phyloP scores from a whole-genome alignment of 2,113 vertebrate genomes.

The Hippoglossus stenolepis region DNA sequence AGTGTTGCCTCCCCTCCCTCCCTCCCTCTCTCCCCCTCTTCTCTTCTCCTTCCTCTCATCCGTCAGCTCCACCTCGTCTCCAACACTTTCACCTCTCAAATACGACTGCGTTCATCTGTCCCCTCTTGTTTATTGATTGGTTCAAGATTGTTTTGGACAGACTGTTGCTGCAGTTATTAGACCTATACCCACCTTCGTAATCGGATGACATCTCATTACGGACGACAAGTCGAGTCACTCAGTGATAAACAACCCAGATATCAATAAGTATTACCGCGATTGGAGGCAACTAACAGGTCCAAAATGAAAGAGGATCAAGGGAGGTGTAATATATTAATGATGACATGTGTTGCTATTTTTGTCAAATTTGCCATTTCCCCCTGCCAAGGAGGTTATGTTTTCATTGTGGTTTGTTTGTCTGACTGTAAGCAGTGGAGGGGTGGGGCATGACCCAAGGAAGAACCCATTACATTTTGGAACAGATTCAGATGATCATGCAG shows the following conservation, averaged over 20 bases:
- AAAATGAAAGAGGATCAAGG: background rate
- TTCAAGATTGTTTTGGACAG: constrained; percentile 24
- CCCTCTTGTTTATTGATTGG: constrained; percentile 18
- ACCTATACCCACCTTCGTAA: background rate
- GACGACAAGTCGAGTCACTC: background rate
- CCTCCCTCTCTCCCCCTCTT: background rate
- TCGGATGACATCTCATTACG: constrained; percentile 25
- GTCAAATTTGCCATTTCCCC: too few species aligned
- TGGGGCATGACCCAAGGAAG: too few species aligned
- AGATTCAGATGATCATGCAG: too few species aligned
- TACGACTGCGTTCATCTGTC: constrained; percentile 6
- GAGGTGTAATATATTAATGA: too few species aligned
- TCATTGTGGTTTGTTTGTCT: too few species aligned
- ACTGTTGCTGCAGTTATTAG: constrained; percentile 2
- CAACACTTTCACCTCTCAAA: background rate
- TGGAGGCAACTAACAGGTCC: background rate
- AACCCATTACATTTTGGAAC: too few species aligned
- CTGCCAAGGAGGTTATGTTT: too few species aligned
- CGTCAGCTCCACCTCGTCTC: constrained; percentile 11
- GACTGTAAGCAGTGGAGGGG: too few species aligned
- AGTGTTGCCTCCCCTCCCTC: background rate
- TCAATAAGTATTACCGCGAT: constrained; percentile 24
- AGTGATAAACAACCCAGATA: constrained; percentile 25
- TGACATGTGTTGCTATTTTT: too few species aligned
- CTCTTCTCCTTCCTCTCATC: constrained; percentile 1